These are phyloP conservation scores for Patella ulyssiponensis DNA, from an alignment of 2,888 invertebrate species.

Conservation along the genomic window DNA sequence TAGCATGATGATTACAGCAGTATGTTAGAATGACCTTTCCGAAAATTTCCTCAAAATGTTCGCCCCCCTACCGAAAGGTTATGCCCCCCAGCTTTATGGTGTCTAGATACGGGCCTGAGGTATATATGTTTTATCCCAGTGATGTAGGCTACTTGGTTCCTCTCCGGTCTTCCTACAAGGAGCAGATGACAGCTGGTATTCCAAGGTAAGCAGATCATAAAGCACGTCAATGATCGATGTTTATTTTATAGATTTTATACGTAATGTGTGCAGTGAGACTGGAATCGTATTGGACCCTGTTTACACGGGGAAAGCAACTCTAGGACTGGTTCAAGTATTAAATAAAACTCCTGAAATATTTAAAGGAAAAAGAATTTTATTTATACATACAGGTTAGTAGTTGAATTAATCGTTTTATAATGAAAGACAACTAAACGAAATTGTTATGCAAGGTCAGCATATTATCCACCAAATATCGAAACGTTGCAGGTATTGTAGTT, in stretches of 20 bases:
- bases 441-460: not conserved
- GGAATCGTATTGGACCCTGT: constrained; percentile 65
- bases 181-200: too few relatives aligned
- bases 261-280: constrained; percentile 46
- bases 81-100: too few relatives aligned
- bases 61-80: too few relatives aligned
- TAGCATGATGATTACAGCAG: too few relatives aligned
- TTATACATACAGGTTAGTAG: constrained; percentile 60
- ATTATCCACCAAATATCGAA: not conserved
- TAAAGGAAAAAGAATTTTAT: constrained; percentile 55
- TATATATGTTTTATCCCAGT: too few relatives aligned
- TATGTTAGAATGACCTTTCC: too few relatives aligned
- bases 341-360: constrained; percentile 51
- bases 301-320: constrained; percentile 64
- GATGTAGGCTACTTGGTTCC: too few relatives aligned
- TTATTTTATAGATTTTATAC: constrained; percentile 55
- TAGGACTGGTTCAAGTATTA: constrained; percentile 56
- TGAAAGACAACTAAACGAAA: not conserved
- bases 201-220: too few relatives aligned
- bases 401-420: not conserved
- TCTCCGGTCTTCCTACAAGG: too few relatives aligned
- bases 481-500: too few relatives aligned
- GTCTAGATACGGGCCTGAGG: too few relatives aligned
- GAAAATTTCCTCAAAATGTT: too few relatives aligned
- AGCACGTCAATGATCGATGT: not conserved